phyloP scores from a whole-genome alignment of 2,888 invertebrate genomes.

The Rhamnusium bicolor region DNA sequence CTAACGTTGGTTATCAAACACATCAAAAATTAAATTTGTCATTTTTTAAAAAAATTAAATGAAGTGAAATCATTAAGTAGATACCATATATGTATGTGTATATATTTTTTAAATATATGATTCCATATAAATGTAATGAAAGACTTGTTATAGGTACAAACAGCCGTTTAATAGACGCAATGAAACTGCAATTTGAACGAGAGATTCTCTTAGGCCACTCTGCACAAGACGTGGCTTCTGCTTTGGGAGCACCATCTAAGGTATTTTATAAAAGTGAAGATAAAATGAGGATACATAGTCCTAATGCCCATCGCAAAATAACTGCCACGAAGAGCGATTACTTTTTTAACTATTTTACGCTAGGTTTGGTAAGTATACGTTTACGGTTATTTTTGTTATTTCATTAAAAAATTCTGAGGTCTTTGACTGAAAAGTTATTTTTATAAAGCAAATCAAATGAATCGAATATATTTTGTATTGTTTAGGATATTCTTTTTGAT shows the following conservation, averaged over 20 bases:
- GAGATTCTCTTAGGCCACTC: conserved; percentile 89
- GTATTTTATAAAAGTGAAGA: conserved; percentile 99
- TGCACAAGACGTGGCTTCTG: conserved; percentile 90
- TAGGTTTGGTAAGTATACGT: conserved; percentile 89
- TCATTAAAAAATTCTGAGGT: no score
- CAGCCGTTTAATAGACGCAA: conserved; percentile 77
- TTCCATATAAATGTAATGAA: neutral
- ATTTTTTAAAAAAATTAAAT: no score
- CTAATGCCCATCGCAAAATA: conserved; percentile 85
- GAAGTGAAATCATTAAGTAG: no score
- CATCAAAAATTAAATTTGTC: no score
- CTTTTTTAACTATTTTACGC: conserved; percentile 98
- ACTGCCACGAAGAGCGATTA: conserved; percentile 92
- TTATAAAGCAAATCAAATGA: no score
- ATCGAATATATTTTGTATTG: conserved; percentile 15
- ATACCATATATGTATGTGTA: neutral
- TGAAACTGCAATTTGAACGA: conserved; percentile 76
- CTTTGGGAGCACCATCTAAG: conserved; percentile 91
- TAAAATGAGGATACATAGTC: conserved; percentile 98
- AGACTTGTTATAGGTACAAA: conserved; percentile 70
- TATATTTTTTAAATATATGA: neutral
- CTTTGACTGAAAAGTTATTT: no score
- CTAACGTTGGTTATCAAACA: no score
- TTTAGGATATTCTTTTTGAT: conserved; percentile 95
- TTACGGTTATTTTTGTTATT: no score